Evolutionary conservation across 2,888 invertebrate species (phyloP), one percentile per base, ranked within the genome.

Genomic region (Malachius bipustulatus): DNA sequence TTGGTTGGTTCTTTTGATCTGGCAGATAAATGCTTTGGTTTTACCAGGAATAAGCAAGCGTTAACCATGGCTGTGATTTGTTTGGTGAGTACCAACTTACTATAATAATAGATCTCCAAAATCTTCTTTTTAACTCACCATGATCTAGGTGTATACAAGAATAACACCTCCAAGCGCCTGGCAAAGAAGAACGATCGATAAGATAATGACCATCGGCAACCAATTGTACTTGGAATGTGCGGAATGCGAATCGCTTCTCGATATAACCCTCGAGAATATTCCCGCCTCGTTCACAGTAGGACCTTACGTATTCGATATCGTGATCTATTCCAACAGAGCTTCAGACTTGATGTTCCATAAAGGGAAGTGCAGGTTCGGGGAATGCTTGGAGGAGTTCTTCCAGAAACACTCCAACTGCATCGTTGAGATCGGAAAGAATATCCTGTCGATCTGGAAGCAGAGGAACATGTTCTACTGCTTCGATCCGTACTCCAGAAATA

Each of bases 401-500:
- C 63, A 60, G 38, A 66, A 62, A 4, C 68, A 69, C 44, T 52
- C 52, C 9, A 58, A 59, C 41, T 56, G 52, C 6, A 63, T 74
- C 35, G 47, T 77, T 4, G 74, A 76, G 46, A 71, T 78, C 35
- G 75, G 71, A 42, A 70, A 67, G 38, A 69, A 64, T 19, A 54
- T 64, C n/a, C 40, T 77, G 15, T 75, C 67, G 0, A 49, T 77
- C 8, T 78, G 77, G 77, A 65, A 69, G 12, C 75, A 77, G 49
- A 65, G 67, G 16, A 70, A 73, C 26, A 71, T 73, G 65, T 75
- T 59, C 49, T 78, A 74, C 49, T 60, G 71, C 14, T 77, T 77
- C 41, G 78, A 78, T 58, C 74, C 77, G 0, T 77, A 77, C 46
- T 67, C 75, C 3, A 65, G 78, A 2, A 71, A 72, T 8, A 62